Evolutionary conservation across 2,888 invertebrate genomes (phyloP).

Genomic region (Cephus rjabovi): DNA sequence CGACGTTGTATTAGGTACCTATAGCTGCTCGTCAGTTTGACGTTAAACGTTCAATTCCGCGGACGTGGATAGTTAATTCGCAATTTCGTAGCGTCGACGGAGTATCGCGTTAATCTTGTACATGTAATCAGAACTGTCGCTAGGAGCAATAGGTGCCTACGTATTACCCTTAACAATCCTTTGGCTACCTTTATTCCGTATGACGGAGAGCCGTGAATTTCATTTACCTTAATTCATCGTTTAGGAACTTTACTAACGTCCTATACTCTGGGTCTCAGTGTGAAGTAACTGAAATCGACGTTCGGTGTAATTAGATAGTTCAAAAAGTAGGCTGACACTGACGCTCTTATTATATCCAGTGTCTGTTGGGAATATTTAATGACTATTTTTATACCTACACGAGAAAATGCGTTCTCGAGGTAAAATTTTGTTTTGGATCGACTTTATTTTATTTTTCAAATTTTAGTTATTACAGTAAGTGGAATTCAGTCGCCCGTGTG

Average conservation of each 20-base stretch:
- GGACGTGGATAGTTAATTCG: conserved; percentile 17
- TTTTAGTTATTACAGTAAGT: neutral
- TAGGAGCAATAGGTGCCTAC: neutral
- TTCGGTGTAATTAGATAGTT: neutral
- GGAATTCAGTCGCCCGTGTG: neutral
- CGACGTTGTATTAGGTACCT: neutral
- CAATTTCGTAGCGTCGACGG: conserved; percentile 39
- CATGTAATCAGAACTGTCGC: neutral
- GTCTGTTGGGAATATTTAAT: neutral
- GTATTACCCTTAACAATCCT: conserved; percentile 6
- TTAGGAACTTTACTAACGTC: neutral
- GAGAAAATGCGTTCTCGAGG: neutral
- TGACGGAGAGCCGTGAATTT: neutral
- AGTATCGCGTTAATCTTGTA: conserved; percentile 19
- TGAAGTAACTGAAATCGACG: neutral
- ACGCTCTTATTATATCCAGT: neutral
- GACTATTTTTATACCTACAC: neutral
- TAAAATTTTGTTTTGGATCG: neutral
- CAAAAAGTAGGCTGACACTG: neutral
- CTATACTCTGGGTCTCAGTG: neutral
- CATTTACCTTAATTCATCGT: neutral
- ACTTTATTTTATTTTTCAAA: neutral
- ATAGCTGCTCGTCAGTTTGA: conserved; percentile 49
- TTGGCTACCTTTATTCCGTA: conserved; percentile 1
- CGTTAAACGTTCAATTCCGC: conserved; percentile 54